A percentile compares a stretch with the other conserved stretches of the same genome.
These are phyloP conservation scores for Atherinomorus stipes DNA, from an alignment of 2,113 vertebrate genomes.

Conservation along the genomic window DNA sequence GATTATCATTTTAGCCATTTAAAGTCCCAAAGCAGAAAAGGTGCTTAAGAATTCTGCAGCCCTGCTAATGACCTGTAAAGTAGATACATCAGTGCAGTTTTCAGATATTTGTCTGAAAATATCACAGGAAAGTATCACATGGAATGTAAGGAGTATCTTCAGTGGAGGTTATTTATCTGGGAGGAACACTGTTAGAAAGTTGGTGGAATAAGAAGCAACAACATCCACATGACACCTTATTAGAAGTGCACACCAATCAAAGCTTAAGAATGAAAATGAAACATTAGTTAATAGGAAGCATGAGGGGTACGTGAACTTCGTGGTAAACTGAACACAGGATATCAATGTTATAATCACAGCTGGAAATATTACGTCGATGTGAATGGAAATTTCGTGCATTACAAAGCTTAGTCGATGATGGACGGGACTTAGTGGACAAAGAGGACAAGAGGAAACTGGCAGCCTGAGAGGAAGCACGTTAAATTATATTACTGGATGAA, in stretches of 20 bases:
- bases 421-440: neutral
- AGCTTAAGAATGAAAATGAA: neutral
- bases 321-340: slow-evolving; percentile 14
- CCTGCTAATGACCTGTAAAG: neutral
- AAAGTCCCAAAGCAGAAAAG: neutral
- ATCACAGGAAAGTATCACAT: too few species aligned
- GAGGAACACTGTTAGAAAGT: slow-evolving; percentile 16
- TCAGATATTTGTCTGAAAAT: neutral
- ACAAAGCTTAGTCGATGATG: slow-evolving; percentile 34
- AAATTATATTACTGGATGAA: neutral
- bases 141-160: neutral
- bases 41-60: neutral
- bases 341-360: neutral
- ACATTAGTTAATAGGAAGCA: slow-evolving; percentile 18
- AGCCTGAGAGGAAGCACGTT: slow-evolving; percentile 5
- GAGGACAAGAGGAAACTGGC: neutral
- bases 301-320: slow-evolving; percentile 4
- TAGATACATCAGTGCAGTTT: neutral
- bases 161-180: neutral
- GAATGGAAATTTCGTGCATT: slow-evolving; percentile 40
- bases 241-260: neutral
- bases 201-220: slow-evolving; percentile 3
- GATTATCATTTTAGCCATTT: too few species aligned
- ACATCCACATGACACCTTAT: neutral
- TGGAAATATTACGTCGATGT: slow-evolving; percentile 23